phyloP scores from a whole-genome alignment of 2,888 invertebrate genomes.

The Drosophila barbarae region DNA sequence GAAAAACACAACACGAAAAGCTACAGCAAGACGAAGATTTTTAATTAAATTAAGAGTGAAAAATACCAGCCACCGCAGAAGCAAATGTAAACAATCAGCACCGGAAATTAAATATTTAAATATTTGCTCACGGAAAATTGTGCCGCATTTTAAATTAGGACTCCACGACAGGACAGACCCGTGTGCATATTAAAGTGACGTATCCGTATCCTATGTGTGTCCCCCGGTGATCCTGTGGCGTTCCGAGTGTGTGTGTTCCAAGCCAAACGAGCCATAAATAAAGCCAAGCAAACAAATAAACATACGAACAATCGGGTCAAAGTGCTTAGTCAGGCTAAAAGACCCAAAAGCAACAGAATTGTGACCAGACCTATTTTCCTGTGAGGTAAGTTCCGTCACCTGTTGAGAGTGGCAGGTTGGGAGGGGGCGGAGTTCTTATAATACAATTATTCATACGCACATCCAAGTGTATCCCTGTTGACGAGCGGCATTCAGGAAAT shows the following conservation, averaged over 20 bases:
- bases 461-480: slow-evolving; percentile 12
- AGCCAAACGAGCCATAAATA: slow-evolving; percentile 38
- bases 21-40: slow-evolving; percentile 28
- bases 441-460: slow-evolving; percentile 32
- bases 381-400: slow-evolving; percentile 47
- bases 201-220: slow-evolving; percentile 19
- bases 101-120: slow-evolving; percentile 41
- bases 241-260: slow-evolving; percentile 21
- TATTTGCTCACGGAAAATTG: slow-evolving; percentile 42
- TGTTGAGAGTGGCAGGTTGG: slow-evolving; percentile 47
- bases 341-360: slow-evolving; percentile 15
- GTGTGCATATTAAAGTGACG: slow-evolving; percentile 30
- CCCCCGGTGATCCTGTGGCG: slow-evolving; percentile 4
- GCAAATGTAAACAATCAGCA: slow-evolving; percentile 38
- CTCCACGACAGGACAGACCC: slow-evolving; percentile 15
- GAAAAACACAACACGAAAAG: slow-evolving; percentile 2
- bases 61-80: slow-evolving; percentile 15
- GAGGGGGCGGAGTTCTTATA: slow-evolving; percentile 2
- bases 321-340: slow-evolving; percentile 34
- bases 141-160: slow-evolving; percentile 39
- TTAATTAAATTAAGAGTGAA: slow-evolving; percentile 41
- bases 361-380: slow-evolving; percentile 5
- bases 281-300: slow-evolving; percentile 36
- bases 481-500: slow-evolving; percentile 30
- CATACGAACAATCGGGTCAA: slow-evolving; percentile 35